Conservation (phyloP, 2,797 vertebrate genomes). For the Tiaroga cobitis region DNA sequence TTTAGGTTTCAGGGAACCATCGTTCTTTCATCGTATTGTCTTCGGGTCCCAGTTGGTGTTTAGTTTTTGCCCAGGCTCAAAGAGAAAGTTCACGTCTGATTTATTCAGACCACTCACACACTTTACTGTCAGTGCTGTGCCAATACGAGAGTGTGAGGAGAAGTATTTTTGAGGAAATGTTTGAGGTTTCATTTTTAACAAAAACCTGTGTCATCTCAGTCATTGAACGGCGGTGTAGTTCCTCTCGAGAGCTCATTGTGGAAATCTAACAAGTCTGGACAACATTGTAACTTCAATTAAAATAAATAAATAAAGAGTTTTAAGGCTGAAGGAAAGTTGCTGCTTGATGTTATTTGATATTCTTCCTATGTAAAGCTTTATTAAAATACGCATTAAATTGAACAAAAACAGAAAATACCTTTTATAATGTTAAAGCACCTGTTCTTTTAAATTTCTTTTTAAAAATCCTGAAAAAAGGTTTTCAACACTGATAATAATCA, state of each 20-base stretch:
- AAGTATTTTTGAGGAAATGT: slow-evolving; percentile 31
- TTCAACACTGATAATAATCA: background rate
- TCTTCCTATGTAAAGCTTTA: background rate
- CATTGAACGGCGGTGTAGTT: slow-evolving; percentile 41
- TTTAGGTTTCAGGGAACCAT: slow-evolving; percentile 54
- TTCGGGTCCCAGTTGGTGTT: background rate
- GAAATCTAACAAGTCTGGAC: slow-evolving; percentile 54
- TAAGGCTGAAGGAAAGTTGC: slow-evolving; percentile 55
- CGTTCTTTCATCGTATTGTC: slow-evolving; percentile 6
- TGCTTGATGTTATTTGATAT: background rate
- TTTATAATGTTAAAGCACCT: background rate
- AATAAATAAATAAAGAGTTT: slow-evolving; percentile 53
- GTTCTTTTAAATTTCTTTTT: background rate
- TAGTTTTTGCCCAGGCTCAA: background rate
- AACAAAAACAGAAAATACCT: background rate
- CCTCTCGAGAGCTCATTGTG: slow-evolving; percentile 54
- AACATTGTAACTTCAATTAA: slow-evolving; percentile 58
- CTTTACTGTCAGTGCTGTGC: slow-evolving; percentile 33
- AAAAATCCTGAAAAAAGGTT: background rate
- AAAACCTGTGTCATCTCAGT: background rate
- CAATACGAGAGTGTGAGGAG: background rate
- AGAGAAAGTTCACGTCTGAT: background rate
- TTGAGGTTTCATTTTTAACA: slow-evolving; percentile 3
- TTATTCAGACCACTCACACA: background rate
- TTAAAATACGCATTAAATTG: background rate